phyloP scores from a whole-genome alignment of 2,888 invertebrate genomes.

The Calephelis perditalis region DNA sequence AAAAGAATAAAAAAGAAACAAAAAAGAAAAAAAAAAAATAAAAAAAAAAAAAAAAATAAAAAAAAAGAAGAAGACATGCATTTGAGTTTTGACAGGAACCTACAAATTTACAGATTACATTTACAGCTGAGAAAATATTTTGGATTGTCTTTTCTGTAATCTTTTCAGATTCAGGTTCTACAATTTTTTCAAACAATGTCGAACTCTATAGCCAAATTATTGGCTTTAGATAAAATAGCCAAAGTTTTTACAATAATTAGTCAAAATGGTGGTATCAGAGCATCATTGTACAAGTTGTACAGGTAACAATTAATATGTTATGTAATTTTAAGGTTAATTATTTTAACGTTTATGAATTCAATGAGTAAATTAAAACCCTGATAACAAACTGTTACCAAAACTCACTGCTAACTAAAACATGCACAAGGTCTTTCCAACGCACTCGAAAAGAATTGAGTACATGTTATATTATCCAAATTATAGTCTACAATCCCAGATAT shows the following conservation, averaged over 20 bases:
- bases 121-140: slow-evolving; percentile 15
- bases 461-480: no score
- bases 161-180: background rate
- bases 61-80: background rate
- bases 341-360: no score
- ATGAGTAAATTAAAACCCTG: no score
- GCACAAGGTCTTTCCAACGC: no score
- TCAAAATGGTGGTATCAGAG: slow-evolving; percentile 85
- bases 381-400: no score
- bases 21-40: no score
- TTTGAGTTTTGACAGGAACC: no score
- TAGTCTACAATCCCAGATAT: no score
- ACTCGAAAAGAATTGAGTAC: no score
- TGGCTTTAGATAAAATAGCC: slow-evolving; percentile 85
- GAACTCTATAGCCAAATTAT: slow-evolving; percentile 77
- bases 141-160: background rate
- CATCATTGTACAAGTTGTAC: slow-evolving; percentile 82
- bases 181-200: slow-evolving; percentile 29
- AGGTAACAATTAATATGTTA: slow-evolving; percentile 77
- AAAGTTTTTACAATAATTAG: slow-evolving; percentile 82
- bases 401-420: no score
- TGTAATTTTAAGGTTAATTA: slow-evolving; percentile 56
- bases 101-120: slow-evolving; percentile 12
- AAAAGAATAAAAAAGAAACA: no score
- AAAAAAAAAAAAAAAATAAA: no score